Base-by-base conservation (phyloP, 2,797 vertebrate species). In the Peromyscus melanophrys region DNA sequence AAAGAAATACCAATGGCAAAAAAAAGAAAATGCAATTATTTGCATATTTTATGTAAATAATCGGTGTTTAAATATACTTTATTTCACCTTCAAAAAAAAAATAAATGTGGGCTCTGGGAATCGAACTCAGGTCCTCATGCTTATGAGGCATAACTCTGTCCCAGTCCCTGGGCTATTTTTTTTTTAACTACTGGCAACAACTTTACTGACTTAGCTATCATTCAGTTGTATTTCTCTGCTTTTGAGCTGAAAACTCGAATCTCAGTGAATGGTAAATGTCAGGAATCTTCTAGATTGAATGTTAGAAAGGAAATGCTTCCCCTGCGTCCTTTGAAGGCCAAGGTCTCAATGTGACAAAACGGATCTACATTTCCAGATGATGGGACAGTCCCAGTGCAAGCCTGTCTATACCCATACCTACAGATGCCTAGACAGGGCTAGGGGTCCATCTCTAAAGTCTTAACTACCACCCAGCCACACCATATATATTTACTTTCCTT, bases 291-390 rank as follows among this genome's bases (percentile, higher is more conserved):
- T 6, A 37, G 40, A 90, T 95, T 96, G 82, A 19, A 57, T 84
- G 55, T 59, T 23, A 87, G 71, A 95, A 95, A 84, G 69, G 63
- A 90, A 96, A 71, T 55, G 73, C 17, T 19, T 95, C 12, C 94
- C 31, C 27, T 90, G 23, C 9, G 65, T 46, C 29, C 55, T 57
- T 34, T 73, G 76, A 82, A 89, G 31, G 14, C 81, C 37, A 55
- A 31, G 10, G 27, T 59, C 43, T 65, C 40, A 59, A 0, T 65
- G 52, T 67, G 31, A 77, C 19, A 75, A 25, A 10, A 65, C n/a
- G 61, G 77, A 92, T 65, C 37, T 91, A 46, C 13, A 92, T 73
- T 94, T 76, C 29, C 52, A 85, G 88, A 94, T 40, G n/a, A 93
- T 6, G 43, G 85, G 76, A 12, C 1, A 6, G 59, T 92, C 57